Evolutionary conservation across 2,888 invertebrate genomes (phyloP).

Genomic region (Neoitamus cyanurus): DNA sequence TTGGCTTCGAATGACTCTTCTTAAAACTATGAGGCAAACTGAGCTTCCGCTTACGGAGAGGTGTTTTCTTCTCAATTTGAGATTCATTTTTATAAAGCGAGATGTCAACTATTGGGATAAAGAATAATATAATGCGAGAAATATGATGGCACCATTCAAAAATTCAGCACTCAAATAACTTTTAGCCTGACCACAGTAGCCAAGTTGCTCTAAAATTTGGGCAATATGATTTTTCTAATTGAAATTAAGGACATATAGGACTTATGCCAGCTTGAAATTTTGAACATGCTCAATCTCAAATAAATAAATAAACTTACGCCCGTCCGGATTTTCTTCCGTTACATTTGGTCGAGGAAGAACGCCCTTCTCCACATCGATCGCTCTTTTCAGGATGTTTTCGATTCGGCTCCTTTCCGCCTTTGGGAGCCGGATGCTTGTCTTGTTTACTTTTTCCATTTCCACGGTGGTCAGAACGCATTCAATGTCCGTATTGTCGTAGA

Average conservation of each 20-base stretch:
- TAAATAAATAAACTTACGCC: constrained; percentile 80
- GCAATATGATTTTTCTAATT: too few relatives aligned
- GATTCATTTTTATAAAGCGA: constrained; percentile 86
- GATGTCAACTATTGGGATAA: constrained; percentile 75
- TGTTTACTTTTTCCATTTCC: constrained; percentile 78
- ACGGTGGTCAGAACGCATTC: constrained; percentile 90
- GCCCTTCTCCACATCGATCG: constrained; percentile 83
- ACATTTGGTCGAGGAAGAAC: constrained; percentile 73
- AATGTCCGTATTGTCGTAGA: constrained; percentile 90
- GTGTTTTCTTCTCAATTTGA: constrained; percentile 73
- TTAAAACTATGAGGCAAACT: constrained; percentile 54
- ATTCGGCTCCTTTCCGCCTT: constrained; percentile 81
- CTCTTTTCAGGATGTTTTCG: constrained; percentile 84
- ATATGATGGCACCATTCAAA: too few relatives aligned
- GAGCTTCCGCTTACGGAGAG: constrained; percentile 52
- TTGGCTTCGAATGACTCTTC: constrained; percentile 47
- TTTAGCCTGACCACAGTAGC: too few relatives aligned
- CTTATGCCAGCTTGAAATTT: neutral
- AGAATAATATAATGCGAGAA: neutral
- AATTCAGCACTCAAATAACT: too few relatives aligned
- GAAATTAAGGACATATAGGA: too few relatives aligned
- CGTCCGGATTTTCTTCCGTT: constrained; percentile 88
- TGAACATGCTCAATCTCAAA: neutral
- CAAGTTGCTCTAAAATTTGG: too few relatives aligned
- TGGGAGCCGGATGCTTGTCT: constrained; percentile 77